Evolutionary conservation across 2,888 invertebrate species (phyloP), one percentile per base, ranked within the genome.

Genomic region (Cyclophora punctaria): DNA sequence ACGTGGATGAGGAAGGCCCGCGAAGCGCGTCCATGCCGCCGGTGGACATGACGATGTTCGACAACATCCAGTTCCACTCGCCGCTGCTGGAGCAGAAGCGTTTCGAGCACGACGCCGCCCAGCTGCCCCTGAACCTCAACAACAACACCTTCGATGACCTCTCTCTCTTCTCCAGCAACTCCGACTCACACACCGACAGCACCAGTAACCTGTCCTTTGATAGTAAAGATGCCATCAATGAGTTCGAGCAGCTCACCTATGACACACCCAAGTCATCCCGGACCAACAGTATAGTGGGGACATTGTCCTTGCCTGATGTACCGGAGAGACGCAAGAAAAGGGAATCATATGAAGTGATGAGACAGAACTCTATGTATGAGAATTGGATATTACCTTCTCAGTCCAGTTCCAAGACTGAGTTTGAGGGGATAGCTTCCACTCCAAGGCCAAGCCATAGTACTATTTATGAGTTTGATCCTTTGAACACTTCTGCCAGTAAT

Each of bases 381-480:
- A 86, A 84, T 55, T 83, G 81, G 84, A 77, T 73, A 7, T 54
- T 83, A 51, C 78, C 82, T 46, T 62, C 66, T 49, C 55, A 65
- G 51, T 56, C 71, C 43, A 62, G 60, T 41, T 41, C 57, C 20
- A 64, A 56, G 41, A 56, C 55, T 7, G 54, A 41, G 3, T 5
- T 44, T 33, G 55, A 46, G 20, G 34, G n/a, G 45, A 60, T 44
- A 4, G 45, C 49, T 35, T 41, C 45, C 34, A 5, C 48, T 46
- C 55, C 52, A 63, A 72, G 79, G 44, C 62, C 79, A 0, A 89
- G 90, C 49, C 83, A 90, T 61, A 92, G 93, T 67, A 89, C 93
- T n/a, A 91, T 94, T 47, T 88, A 91, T 71, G 93, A 94, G 75
- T 94, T 94, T 80, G 94, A 94, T 80, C 94, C 93, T 2, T 75